Evolutionary conservation across 1,140 invertebrate species (phyloP), one percentile per base, ranked within the genome.

Genomic region (Drosophila kanapiae): DNA sequence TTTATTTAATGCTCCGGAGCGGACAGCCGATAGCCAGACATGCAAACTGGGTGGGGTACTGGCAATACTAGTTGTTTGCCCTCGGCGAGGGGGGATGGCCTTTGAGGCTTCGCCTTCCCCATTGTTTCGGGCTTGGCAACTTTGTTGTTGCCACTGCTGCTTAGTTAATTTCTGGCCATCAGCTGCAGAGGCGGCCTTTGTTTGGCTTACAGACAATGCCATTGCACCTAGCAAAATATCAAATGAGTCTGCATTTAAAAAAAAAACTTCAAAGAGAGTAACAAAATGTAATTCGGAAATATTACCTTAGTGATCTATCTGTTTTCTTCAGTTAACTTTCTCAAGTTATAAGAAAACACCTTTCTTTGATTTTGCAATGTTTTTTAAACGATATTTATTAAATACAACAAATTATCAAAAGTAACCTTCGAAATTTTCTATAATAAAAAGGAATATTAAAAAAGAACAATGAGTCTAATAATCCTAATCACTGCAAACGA

Each of bases 1-100:
- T 90, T 90, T 90, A 85, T 91, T 90, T 90, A 90, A 90, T 90
- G 78, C 75, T 76, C 69, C 68, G 51, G 62, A 75, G 70, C 79
- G 78, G 85, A 76, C 77, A 71, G 65, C 63, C 69, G 68, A 86
- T 84, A 80, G 70, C 69, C 69, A 62, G 78, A 86, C 75, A 69
- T 82, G 75, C 74, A 76, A 68, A 45, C 57, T 49, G 29, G 37
- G 71, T 58, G 65, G 57, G 49, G 58, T 47, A 43, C 27, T 59
- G 43, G 40, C 45, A 35, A 43, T 53, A 60, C 57, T 33, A 68
- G 64, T 72, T 82, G 64, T 82, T 86, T 78, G 78, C 58, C 40
- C 51, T 62, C 33, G 23, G 14, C 35, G n/a, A 33, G 43, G 38
- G 38, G 37, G 38, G 14, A 37, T 33, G 38, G 40, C 37, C 18